These are phyloP conservation scores for Nipponia nippon DNA, from an alignment of 2,113 vertebrate species.

Conservation along the genomic window DNA sequence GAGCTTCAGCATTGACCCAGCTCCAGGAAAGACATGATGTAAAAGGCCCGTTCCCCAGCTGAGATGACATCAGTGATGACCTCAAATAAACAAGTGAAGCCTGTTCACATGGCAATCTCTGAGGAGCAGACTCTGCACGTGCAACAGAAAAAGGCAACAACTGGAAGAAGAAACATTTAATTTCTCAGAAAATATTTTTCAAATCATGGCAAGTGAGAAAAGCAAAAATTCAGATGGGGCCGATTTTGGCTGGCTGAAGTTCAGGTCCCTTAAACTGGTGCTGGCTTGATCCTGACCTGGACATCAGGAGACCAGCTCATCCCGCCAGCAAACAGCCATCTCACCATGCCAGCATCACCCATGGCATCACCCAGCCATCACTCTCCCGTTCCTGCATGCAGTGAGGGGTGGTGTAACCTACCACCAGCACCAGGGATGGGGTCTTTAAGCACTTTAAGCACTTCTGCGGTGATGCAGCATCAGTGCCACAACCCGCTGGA, in stretches of 20 bases:
- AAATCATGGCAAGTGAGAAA: neutral
- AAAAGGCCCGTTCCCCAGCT: neutral
- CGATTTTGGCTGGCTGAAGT: neutral
- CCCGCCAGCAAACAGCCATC: neutral
- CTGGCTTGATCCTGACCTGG: neutral
- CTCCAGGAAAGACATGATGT: neutral
- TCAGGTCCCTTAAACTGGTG: neutral
- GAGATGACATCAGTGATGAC: neutral
- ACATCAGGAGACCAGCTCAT: neutral
- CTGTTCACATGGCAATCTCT: fast-evolving
- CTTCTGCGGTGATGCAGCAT: neutral
- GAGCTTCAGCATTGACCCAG: neutral
- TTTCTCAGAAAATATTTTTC: neutral
- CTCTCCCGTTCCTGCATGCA: neutral
- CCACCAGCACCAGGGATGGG: neutral
- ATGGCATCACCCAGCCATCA: neutral
- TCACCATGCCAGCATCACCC: neutral
- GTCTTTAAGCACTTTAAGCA: neutral
- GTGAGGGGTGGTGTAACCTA: neutral
- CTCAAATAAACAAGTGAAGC: neutral
- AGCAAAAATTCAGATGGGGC: neutral
- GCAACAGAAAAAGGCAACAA: neutral
- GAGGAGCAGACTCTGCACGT: neutral
- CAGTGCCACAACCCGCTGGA: neutral
- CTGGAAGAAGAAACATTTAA: neutral